phyloP scores from a whole-genome alignment of 2,797 vertebrate genomes.

The Neostethus bicornis region DNA sequence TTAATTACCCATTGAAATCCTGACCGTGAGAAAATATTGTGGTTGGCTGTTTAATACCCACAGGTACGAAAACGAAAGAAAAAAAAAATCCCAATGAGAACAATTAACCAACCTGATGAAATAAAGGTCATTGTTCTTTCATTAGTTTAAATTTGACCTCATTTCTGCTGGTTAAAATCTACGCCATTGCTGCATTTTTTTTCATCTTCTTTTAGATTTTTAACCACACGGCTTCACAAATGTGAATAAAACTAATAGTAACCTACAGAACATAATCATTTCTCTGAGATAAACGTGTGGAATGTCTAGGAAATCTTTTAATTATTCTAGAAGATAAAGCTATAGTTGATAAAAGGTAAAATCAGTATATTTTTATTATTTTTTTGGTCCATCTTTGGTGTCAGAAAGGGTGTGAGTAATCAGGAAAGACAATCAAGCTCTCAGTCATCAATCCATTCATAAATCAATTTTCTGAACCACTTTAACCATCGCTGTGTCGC shows the following conservation, averaged over 20 bases:
- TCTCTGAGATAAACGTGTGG: too few species aligned
- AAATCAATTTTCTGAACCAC: too few species aligned
- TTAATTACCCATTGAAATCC: conserved; percentile 18
- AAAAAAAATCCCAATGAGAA: conserved; percentile 14
- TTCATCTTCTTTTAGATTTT: conserved; percentile 8
- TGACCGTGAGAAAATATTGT: background rate
- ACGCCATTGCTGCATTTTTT: conserved; percentile 17
- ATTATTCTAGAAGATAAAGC: too few species aligned
- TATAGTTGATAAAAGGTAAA: background rate
- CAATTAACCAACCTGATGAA: conserved; percentile 5
- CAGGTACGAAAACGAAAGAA: conserved; percentile 16
- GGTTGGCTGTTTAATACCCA: conserved; percentile 9
- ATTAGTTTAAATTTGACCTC: conserved; percentile 16
- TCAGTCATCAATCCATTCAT: too few species aligned
- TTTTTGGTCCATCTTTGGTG: too few species aligned
- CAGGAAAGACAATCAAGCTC: background rate
- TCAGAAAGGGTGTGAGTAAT: background rate
- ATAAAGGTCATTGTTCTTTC: conserved; percentile 25
- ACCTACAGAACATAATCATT: too few species aligned
- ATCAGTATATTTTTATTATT: background rate
- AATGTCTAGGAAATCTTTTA: too few species aligned
- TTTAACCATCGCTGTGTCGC: too few species aligned
- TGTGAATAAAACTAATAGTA: too few species aligned
- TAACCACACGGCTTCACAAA: too few species aligned
- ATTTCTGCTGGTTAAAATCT: conserved; percentile 20